Evolutionary conservation across 2,797 vertebrate species (phyloP), one percentile per base, ranked within the genome.

Genomic region (Alfaro cultratus): DNA sequence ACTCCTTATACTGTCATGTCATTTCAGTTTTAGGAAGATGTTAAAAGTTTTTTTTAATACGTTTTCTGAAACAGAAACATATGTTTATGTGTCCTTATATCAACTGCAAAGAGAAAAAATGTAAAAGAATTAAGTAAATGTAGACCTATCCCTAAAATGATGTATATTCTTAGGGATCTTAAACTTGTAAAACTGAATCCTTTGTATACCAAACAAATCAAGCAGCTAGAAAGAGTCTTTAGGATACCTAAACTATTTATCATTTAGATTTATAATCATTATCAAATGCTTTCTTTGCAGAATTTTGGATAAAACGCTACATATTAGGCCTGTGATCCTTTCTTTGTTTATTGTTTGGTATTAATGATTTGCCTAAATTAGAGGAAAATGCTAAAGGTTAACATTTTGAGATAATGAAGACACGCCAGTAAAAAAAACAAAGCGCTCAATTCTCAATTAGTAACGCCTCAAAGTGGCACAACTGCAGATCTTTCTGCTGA

Each of bases 91-190:
- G 0, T 13, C 68, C 12, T n/a, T 71, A 16, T 36, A 62, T 18
- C 57, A 75, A 41, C n/a, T 45, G 9, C 41, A 43, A 43, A 41
- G 9, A 9, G 4, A 0, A 55, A 3, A 49, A 36, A 75, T 13
- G 74, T 74, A 75, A 71, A 60, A 72, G 26, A 74, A 34, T 43
- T 67, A 39, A 87, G 64, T 79, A n/a, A 73, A 60, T 77, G 49
- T 43, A n/a, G n/a, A n/a, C n/a, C n/a, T n/a, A 76, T 72, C 76
- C 49, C 39, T 77, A 36, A 64, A 77, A 43, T 77, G 4, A 75
- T 80, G 16, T 79, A 72, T 5, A 73, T 77, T 34, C 79, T 82
- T 76, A 82, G 41, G 60, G 60, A 51, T 34, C 74, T 76, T 57
- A 62, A 45, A 75, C 55, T 71, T 34, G 36, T 13, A 76, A 75